Percentiles rank a stretch among this genome's conserved stretches.
Evolutionary conservation across 2,888 invertebrate species (phyloP).

Genomic region (Cyclophora albipunctata): DNA sequence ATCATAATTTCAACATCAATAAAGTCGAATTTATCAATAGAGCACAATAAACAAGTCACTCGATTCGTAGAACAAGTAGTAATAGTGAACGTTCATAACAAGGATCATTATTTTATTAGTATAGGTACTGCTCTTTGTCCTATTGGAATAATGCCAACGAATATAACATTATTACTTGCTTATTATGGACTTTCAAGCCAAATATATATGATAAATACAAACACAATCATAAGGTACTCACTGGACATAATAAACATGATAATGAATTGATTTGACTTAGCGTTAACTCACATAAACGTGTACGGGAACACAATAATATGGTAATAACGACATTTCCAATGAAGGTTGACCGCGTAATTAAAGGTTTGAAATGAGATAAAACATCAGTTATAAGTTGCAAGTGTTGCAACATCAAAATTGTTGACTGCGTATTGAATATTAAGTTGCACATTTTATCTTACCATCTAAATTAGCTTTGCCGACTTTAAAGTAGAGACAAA

Average conservation of each 20-base stretch:
- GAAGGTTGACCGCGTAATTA: slow-evolving; percentile 19
- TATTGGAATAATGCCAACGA: slow-evolving; percentile 14
- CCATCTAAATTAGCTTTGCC: no score
- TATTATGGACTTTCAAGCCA: not conserved
- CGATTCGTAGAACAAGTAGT: slow-evolving; percentile 7
- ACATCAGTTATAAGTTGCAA: not conserved
- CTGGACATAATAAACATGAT: no score
- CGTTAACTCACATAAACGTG: not conserved
- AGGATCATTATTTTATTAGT: slow-evolving; percentile 5
- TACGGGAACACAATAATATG: slow-evolving; percentile 7
- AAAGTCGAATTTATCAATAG: slow-evolving; percentile 15
- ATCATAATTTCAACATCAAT: slow-evolving; percentile 21
- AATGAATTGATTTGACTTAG: no score
- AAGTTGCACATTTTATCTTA: no score
- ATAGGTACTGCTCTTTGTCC: slow-evolving; percentile 10
- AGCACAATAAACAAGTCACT: slow-evolving; percentile 10
- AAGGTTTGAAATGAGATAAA: not conserved
- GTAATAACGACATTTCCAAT: slow-evolving; percentile 9
- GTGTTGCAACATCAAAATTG: not conserved
- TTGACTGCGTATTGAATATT: not conserved
- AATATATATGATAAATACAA: not conserved
- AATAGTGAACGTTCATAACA: slow-evolving; percentile 7
- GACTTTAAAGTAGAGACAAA: no score
- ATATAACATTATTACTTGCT: not conserved
- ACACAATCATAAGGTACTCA: not conserved